phyloP scores from a whole-genome alignment of 2,113 vertebrate genomes.

The Melanerpes formicivorus region DNA sequence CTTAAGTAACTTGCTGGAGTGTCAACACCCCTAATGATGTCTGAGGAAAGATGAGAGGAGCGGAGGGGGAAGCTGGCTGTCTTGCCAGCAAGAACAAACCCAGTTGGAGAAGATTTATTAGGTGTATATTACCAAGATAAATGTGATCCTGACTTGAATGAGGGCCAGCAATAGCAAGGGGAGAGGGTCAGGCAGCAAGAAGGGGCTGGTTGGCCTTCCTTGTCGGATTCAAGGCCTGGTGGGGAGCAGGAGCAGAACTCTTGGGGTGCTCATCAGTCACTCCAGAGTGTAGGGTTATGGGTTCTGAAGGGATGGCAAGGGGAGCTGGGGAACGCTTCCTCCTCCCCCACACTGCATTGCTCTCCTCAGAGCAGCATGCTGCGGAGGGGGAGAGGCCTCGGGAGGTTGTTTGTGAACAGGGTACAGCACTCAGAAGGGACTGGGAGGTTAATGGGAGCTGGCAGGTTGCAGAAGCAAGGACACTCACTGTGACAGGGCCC shows the following conservation, averaged over 20 bases:
- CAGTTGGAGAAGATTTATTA: slow-evolving; percentile 49
- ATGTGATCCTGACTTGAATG: slow-evolving; percentile 44
- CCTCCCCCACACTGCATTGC: background rate
- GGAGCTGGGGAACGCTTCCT: slow-evolving; percentile 24
- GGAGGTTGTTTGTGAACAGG: background rate
- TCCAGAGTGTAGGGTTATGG: slow-evolving; percentile 23
- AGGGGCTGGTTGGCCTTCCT: slow-evolving; percentile 27
- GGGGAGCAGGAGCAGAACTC: slow-evolving; percentile 11
- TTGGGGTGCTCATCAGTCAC: slow-evolving; percentile 20
- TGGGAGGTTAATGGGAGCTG: slow-evolving; percentile 31
- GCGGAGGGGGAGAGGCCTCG: background rate
- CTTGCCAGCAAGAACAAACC: slow-evolving; percentile 45
- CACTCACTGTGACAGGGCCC: slow-evolving; percentile 25
- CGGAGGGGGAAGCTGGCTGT: slow-evolving; percentile 50
- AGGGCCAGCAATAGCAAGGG: slow-evolving; percentile 53
- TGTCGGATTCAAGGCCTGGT: background rate
- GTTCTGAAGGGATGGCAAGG: background rate
- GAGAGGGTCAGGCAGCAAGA: slow-evolving; percentile 51
- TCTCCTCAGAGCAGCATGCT: background rate
- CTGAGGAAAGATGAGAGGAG: slow-evolving; percentile 53
- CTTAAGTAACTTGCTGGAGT: slow-evolving; percentile 49
- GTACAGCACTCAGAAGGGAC: background rate
- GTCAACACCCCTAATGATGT: slow-evolving; percentile 61
- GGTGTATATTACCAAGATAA: slow-evolving; percentile 53
- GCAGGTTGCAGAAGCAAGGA: slow-evolving; percentile 23